Base-by-base conservation (phyloP, 2,797 vertebrate species). In the Neostethus bicornis region DNA sequence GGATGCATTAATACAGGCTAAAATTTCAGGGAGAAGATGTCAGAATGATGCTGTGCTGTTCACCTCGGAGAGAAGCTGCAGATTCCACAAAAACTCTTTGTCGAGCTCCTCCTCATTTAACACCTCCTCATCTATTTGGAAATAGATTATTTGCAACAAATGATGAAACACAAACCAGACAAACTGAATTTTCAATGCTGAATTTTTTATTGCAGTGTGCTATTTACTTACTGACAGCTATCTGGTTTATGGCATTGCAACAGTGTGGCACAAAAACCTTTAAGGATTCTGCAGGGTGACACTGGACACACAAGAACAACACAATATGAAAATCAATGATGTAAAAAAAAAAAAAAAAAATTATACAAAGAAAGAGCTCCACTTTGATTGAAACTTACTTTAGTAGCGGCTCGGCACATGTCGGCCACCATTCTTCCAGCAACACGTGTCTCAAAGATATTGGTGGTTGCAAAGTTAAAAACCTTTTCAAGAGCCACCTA, bases 371-470 rank as follows among this genome's bases (percentile, higher is more conserved):
- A 7, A 26, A n/a, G n/a, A n/a, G n/a, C n/a, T n/a, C n/a, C n/a
- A n/a, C n/a, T n/a, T n/a, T n/a, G n/a, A n/a, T n/a, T n/a, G 14
- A 17, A 14, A 49, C 90, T 85, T 54, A 98, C 96, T 89, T 98
- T 99, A 35, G 96, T 86, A 59, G 96, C 92, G 71, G 97, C 97
- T 77, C 96, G 92, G 88, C 96, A 99, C 94, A 98, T 96, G 78
- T 97, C 95, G 0, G 96, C 94, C 62, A 98, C 96, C 97, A 98
- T 99, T 53, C 95, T 94, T 35, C 97, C 97, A 42, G 97, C 89
- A 34, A 99, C 95, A 66, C 95, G 95, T 0, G 96, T 98, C 91
- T 99, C 97, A 90, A 99, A 99, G 88, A 99, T 97, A 84, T 98
- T 97, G 32, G 95, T 97, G 55, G 96, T 86, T 52, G 96, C 95